Base-by-base conservation (phyloP, 2,113 vertebrate genomes). In the Alethe diademata region DNA sequence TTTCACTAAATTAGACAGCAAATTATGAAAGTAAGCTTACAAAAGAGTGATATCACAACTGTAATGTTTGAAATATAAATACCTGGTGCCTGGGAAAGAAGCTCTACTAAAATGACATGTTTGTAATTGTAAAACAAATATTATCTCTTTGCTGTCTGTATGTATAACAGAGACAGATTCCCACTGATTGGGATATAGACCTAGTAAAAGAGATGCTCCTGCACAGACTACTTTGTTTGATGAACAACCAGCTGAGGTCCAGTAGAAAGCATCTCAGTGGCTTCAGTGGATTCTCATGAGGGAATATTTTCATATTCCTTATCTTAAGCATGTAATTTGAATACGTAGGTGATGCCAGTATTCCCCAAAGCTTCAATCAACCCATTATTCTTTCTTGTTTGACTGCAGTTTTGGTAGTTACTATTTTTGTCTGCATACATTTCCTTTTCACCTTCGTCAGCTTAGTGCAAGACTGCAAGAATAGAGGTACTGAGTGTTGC, bases 1-100 rank as follows among this genome's bases (percentile, higher is more conserved):
- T 60, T 93, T 86, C 87, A 60, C 35, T 96, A 94, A 89, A 87
- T 90, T 66, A 95, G 64, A 56, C 29, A 62, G n/a, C 47, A 54
- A 92, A 82, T 36, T 57, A 61, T 42, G 38, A 85, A 90, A 12
- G 12, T 62, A 81, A 94, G 26, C 40, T 82, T 81, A 71, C 16
- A 86, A 74, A 87, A 74, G 35, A 82, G 14, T 42, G 65, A 12
- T 47, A 26, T 66, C 53, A 53, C 11, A 33, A 35, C 42, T 56
- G 22, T 57, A 82, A 69, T 67, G 5, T 84, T 86, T 85, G 19
- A 82, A 76, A 57, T 65, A 78, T 48, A 80, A 60, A 87, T 64
- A 88, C 4, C 11, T 45, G 40, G 16, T 12, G 14, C 28, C 62
- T 88, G 19, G 69, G 40, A 70, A 86, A 40, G 38, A 92, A 69